A percentile compares a stretch with the other conserved stretches of the same genome.
Conservation (phyloP, 1,140 invertebrate genomes). For the Trinorchestia longiramus region DNA sequence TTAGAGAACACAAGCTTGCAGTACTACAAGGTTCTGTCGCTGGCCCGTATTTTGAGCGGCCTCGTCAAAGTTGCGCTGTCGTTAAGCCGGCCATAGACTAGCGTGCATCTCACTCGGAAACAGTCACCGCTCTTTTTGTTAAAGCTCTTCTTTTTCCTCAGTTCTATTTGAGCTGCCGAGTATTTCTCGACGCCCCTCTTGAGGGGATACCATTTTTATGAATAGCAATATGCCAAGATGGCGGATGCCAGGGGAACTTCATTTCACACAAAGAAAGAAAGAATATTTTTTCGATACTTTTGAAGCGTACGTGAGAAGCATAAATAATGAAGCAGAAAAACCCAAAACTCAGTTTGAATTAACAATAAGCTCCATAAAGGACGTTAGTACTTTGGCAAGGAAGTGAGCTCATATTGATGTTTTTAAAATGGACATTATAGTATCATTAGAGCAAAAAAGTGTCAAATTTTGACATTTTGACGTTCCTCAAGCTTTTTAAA, state of each 20-base stretch:
- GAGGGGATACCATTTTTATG: slow-evolving; percentile 7
- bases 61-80: background rate
- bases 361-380: background rate
- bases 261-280: background rate
- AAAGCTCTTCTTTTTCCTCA: background rate
- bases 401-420: background rate
- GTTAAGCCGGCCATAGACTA: background rate
- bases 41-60: background rate
- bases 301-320: background rate
- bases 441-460: background rate
- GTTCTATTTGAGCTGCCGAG: slow-evolving; percentile 6
- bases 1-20: background rate
- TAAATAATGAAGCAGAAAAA: background rate
- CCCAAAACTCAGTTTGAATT: background rate
- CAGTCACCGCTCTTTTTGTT: background rate
- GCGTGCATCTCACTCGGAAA: slow-evolving; percentile 5
- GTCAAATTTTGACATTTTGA: background rate
- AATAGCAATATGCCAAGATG: slow-evolving; percentile 8
- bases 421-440: background rate
- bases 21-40: background rate
- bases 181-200: background rate
- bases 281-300: background rate
- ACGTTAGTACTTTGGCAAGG: background rate
- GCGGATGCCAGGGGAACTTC: background rate
- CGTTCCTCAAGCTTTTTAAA: background rate